Evolutionary conservation across 2,113 vertebrate species (phyloP), one percentile per base, ranked within the genome.

Genomic region (Pipra filicauda): DNA sequence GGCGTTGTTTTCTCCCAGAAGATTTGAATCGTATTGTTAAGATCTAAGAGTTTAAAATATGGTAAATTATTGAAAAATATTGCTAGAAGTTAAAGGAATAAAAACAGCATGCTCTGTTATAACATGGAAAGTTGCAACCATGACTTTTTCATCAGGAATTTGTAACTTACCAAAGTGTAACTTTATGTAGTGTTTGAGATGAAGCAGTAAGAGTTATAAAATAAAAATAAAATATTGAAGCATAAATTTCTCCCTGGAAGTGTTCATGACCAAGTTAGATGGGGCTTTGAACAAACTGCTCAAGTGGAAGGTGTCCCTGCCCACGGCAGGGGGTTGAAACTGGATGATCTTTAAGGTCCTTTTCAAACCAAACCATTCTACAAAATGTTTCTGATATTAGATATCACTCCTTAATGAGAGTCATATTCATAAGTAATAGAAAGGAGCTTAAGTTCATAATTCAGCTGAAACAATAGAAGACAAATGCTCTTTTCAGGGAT

Each of bases 271-370:
- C 19, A 59, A 19, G 4, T 3, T 54, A 22, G 31, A 41, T 33
- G 13, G 12, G 21, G 2, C 8, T 69, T 55, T 61, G 59, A 49
- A 31, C 21, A 75, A 27, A 13, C 37, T 69, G 28, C 7, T 17
- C 28, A 21, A 8, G 30, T n/a, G 46, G 21, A 62, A 41, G 11
- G 46, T 17, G 9, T 35, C 17, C 30, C 30, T 69, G 70, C 33
- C 19, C 12, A 39, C 8, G 28, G 17, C 13, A 41, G 6, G 3
- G 28, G 1, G 0, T 4, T 69, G 12, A 31, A 46, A 41, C 3
- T 2, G 15, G 9, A 15, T 30, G 6, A 35, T 69, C 9, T 48
- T 61, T 69, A n/a, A 75, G 5, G n/a, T 22, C 2, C 74, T 8
- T 61, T 69, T 17, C 39, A n/a, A 61, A 20, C 2, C 46, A 69